phyloP scores from a whole-genome alignment of 2,797 vertebrate genomes.

The Prionace glauca region DNA sequence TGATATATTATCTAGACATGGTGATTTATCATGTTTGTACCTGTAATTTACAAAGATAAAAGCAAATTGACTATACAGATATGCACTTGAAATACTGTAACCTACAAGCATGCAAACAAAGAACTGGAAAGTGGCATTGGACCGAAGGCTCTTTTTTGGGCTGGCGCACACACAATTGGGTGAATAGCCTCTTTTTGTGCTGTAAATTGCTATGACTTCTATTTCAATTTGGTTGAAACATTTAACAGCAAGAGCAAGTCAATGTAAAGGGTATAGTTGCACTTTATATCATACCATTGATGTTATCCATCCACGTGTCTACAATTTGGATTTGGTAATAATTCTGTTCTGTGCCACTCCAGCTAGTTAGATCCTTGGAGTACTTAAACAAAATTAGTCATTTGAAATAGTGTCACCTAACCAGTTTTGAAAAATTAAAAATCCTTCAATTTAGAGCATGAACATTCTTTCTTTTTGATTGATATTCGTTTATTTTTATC shows the following conservation, averaged over 20 bases:
- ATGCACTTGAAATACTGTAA: neutral
- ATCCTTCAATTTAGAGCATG: neutral
- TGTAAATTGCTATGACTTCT: neutral
- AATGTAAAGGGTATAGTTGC: neutral
- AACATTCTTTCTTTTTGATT: neutral
- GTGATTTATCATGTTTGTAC: neutral
- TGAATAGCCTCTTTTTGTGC: neutral
- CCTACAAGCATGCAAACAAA: neutral
- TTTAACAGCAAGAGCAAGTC: neutral
- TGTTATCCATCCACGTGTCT: neutral
- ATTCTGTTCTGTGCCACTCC: neutral
- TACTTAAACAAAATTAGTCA: neutral
- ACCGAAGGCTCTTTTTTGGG: neutral
- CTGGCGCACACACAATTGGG: neutral
- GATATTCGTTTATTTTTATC: neutral
- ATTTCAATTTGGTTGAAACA: neutral
- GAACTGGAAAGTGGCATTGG: neutral
- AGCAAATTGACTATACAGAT: neutral
- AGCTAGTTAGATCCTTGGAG: neutral
- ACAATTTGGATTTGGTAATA: neutral
- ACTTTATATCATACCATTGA: neutral
- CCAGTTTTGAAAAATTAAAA: neutral
- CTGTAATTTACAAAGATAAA: neutral
- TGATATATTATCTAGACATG: neutral
- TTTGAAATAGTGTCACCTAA: neutral